These are phyloP conservation scores for Diadema setosum DNA, from an alignment of 35 echinoderm and acorn worm genomes.

Conservation along the genomic window DNA sequence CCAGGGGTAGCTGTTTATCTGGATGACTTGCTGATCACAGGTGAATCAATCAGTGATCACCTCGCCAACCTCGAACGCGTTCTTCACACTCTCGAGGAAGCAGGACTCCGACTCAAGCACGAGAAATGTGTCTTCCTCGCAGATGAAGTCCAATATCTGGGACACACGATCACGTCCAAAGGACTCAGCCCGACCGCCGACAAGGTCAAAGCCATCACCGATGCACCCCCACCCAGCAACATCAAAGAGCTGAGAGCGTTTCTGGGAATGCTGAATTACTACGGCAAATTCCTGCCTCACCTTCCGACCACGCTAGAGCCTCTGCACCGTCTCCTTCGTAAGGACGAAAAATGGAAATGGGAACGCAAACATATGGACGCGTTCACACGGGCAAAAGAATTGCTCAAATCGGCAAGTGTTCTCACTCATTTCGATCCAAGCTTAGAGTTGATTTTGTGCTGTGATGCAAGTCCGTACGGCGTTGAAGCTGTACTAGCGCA, in stretches of 20 bases:
- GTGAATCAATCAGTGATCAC: constrained; percentile 36
- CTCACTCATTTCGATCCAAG: constrained; percentile 37
- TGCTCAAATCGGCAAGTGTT: not conserved
- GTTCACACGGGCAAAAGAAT: constrained; percentile 38
- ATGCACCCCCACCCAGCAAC: constrained; percentile 20
- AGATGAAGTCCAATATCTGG: constrained; percentile 19
- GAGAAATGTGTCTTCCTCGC: constrained; percentile 51
- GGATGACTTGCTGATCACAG: constrained; percentile 56
- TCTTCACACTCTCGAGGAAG: not conserved
- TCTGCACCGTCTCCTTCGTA: constrained; percentile 32
- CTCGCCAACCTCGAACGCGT: constrained; percentile 18
- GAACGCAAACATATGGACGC: constrained; percentile 4
- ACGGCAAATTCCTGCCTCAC: constrained; percentile 57
- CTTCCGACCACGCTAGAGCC: constrained; percentile 34
- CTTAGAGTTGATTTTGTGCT: constrained; percentile 8
- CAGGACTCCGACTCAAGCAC: constrained; percentile 29
- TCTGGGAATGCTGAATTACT: constrained; percentile 56
- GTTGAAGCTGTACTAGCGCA: constrained; percentile 55
- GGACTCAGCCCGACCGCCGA: constrained; percentile 14
- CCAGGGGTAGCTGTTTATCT: constrained; percentile 29
- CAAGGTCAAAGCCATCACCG: constrained; percentile 26
- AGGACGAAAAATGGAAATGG: constrained; percentile 45
- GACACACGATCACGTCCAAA: constrained; percentile 7
- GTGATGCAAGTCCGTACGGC: constrained; percentile 54
- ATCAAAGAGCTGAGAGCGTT: constrained; percentile 46